Evolutionary conservation across 2,797 vertebrate genomes (phyloP), one percentile per base, ranked within the genome.

Genomic region (Phoebastria nigripes): DNA sequence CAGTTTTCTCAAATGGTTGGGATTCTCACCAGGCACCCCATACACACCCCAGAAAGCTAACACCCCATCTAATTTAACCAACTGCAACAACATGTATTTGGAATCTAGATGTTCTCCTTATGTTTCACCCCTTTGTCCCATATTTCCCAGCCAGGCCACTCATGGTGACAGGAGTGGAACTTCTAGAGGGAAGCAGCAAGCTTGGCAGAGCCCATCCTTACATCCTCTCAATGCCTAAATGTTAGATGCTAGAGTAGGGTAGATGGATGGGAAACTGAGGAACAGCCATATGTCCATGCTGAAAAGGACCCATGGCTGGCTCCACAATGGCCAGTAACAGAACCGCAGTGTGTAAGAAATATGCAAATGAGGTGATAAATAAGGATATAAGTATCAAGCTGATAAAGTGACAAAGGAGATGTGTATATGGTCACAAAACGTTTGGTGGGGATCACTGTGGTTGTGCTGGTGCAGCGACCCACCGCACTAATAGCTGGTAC

Each of bases 341-440:
- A 82, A 62, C 6, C 12, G 10, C 20, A 51, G 35, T 11, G 20
- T 59, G 13, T 26, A 78, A 87, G 31, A 71, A 81, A 69, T 20
- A 72, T 14, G 58, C 13, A 90, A 87, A 72, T 28, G 6, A 88
- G 18, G 15, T 72, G 26, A 82, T 35, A 52, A 66, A 72, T 49
- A 76, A 69, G 44, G 5, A 62, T 29, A 26, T 24, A 82, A 46
- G 29, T 44, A 20, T 73, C 54, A 78, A 76, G 22, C 25, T 69
- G 46, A 82, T 47, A 44, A 54, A 71, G 28, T 51, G 41, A 37
- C 22, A 77, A 15, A 65, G 35, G 9, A 61, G 11, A 76, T 0
- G 0, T 1, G 1, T 42, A 33, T 20, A 33, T 8, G 16, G n/a
- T 54, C 80, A 63, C 9, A 49, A 55, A 89, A 51, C 0, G 1